Evolutionary conservation across 37 sponge, comb jelly and placozoan genomes (phyloP), one percentile per base, ranked within the genome.

Genomic region (Hexactinellida sp.): DNA sequence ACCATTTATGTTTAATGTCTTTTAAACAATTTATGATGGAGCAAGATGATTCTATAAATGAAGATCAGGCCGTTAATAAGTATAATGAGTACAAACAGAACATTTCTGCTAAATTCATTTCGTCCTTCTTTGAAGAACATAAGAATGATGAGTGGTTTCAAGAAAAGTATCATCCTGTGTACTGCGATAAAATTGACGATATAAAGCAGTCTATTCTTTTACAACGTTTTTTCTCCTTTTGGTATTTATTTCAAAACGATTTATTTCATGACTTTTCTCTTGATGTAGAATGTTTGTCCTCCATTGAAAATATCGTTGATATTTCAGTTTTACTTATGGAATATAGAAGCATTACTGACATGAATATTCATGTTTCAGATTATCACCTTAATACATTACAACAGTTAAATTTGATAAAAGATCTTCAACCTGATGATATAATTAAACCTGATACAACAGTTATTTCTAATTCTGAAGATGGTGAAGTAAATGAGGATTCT

Each of bases 91-190:
- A 98, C 89, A 98, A 98, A 85, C 83, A n/a, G 30, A 91, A 95
- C 7, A 93, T 93, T 84, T 90, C 89, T 76, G 88, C 87, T 52
- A 95, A 89, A 55, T 90, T 89, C 63, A 87, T 93, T 16, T 85
- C 85, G 24, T 89, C 94, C 55, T 98, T 94, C 85, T 98, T 95
- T 88, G 92, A 95, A 41, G 86, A 91, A 28, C 99, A 98, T 90
- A 95, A 98, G 54, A 93, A 93, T 16, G 96, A 98, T 76, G 96
- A 98, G 39, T 98, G 99, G 99, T 98, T 63, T 63, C 76, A 63
- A 28, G 55, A 52, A 54, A 63, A 76, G 76, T 63, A 63, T 63
- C 76, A 63, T 28, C 76, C 76, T 25, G 25, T 63, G 3, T 21
- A 21, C 34, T 21, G 30, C 3, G 3, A 25, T 7, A 23, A 63